Evolutionary conservation across 2,888 invertebrate species (phyloP).

Genomic region (Drosophila pegasa): DNA sequence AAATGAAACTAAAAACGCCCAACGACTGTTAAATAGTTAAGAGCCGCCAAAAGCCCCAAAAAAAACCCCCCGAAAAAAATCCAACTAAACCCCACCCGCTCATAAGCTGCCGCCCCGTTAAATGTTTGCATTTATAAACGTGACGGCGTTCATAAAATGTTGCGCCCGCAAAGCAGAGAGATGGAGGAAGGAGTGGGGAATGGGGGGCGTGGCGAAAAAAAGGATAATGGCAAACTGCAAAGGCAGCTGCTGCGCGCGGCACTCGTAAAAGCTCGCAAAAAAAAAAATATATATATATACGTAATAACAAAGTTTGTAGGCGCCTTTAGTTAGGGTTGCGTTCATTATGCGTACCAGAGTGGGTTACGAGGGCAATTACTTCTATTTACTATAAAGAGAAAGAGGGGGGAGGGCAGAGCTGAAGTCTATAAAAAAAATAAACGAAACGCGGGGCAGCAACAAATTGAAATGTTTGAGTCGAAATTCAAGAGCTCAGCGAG

Average conservation of each 20-base stretch:
- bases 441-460: slow-evolving; percentile 6
- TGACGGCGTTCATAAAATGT: slow-evolving; percentile 59
- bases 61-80: neutral
- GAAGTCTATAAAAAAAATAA: slow-evolving; percentile 21
- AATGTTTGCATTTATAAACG: slow-evolving; percentile 70
- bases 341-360: slow-evolving; percentile 32
- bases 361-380: slow-evolving; percentile 51
- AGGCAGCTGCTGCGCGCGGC: slow-evolving; percentile 30
- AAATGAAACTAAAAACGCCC: slow-evolving; percentile 65
- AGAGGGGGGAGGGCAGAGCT: neutral
- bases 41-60: slow-evolving; percentile 1
- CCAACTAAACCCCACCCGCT: neutral
- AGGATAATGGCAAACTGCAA: slow-evolving; percentile 48
- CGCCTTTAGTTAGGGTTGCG: slow-evolving; percentile 38
- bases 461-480: slow-evolving; percentile 36
- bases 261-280: slow-evolving; percentile 39
- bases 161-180: slow-evolving; percentile 1
- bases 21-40: slow-evolving; percentile 69
- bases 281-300: slow-evolving; percentile 23
- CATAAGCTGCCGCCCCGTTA: slow-evolving; percentile 26
- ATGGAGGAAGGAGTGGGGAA: neutral
- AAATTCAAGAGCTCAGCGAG: slow-evolving; percentile 11
- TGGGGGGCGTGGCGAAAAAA: slow-evolving; percentile 10
- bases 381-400: slow-evolving; percentile 17
- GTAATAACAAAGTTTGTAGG: slow-evolving; percentile 61